Evolutionary conservation across 2,888 invertebrate genomes (phyloP), one percentile per base, ranked within the genome.

Genomic region (Scotopteryx bipunctaria): DNA sequence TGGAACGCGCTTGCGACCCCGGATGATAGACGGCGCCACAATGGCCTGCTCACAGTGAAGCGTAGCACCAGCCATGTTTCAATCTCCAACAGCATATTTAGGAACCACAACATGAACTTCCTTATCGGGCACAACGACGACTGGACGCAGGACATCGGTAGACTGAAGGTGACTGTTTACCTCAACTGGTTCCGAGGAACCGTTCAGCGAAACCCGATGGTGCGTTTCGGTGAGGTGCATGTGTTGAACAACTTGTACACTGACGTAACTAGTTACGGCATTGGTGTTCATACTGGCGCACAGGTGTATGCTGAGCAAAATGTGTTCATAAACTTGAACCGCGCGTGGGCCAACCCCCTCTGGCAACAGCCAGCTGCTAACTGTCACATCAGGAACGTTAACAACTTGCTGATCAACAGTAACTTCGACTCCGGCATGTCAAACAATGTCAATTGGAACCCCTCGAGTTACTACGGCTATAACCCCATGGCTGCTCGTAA

Each of bases 181-280:
- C 47, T 40, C 4, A 55, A 55, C 47, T 51, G 51, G 51, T 55
- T 51, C 47, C 43, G 19, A 14, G 55, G 46, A 5, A 40, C 43
- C 13, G 5, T 4, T 4, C 55, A 55, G 16, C 51, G 55, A 13
- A 51, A 44, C 31, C 55, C 55, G 2, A 47, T 38, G 47, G 47
- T 48, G n/a, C 40, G 55, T 17, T 55, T 21, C 11, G 55, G 55
- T 29, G 17, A 35, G 4, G 55, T 55, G 3, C 55, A 55, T 32
- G 25, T 55, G 4, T 33, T 51, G 2, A 55, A 55, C 40, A 55
- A 55, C 14, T 11, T 55, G 33, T 55, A 46, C 33, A 55, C 55
- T 5, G 37, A 32, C 29, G 25, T 50, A 0, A 2, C 8, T 6
- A 40, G 45, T 8, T 55, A 55, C 38, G 55, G 51, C 21, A 27